Base-by-base conservation (phyloP, 2,888 invertebrate species). In the Pseudococcus viburni region DNA sequence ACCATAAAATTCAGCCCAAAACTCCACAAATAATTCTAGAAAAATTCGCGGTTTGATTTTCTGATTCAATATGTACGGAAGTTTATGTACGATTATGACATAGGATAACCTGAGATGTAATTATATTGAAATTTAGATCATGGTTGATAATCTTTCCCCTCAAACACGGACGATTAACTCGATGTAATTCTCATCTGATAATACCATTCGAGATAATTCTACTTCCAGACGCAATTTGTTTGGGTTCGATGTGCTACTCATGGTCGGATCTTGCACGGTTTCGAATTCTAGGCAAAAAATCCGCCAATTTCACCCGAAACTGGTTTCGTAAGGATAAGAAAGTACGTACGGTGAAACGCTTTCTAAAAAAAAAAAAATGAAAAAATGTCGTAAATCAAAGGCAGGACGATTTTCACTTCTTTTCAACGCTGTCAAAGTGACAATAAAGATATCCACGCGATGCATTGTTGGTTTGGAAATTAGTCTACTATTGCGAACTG, bases 81-180 rank as follows among this genome's bases (percentile, higher is more conserved):
- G 59, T 59, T 59, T 19, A 0, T 46, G 46, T 46, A 46, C 59
- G 59, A 19, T 59, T 59, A 59, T 59, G 12, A 46, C 46, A 46
- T 46, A 46, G 46, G 46, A 46, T 46, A 73, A 73, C 68, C 68
- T 26, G 68, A 73, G 33, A 26, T 73, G 33, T 73, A 33, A 73
- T 26, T 73, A 59, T 73, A 64, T 64, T 64, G 68, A 33, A 73
- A 73, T 73, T 26, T 73, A 33, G 68, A 73, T 73, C 68, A 73
- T 73, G 33, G 22, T 73, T 26, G 68, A 73, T 73, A 73, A 73
- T 73, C 12, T 73, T 73, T 73, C 33, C 4, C 59, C 59, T 59
- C 33, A 3, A 12, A 33, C 26, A 15, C 11, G 33, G 33, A 26
- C 33, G 68, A 73, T 73, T 73, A 73, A 73, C 15, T 73, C 12